Evolutionary conservation across 2,888 invertebrate species (phyloP).

Genomic region (Nesidiocoris tenuis): DNA sequence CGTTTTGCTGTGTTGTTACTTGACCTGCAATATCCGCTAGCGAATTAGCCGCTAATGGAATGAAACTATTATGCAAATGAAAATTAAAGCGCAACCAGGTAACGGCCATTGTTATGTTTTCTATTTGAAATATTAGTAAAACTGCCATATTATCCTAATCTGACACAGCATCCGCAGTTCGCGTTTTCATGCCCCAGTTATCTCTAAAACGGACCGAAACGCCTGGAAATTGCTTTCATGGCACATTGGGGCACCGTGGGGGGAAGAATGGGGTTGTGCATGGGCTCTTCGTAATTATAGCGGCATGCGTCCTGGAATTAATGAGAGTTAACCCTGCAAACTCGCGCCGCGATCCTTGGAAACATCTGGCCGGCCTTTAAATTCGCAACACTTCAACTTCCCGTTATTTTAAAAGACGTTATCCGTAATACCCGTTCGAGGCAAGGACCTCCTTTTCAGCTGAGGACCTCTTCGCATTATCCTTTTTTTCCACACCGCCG

Average conservation of each 20-base stretch:
- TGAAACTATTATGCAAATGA: neutral
- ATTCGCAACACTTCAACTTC: conserved; percentile 6
- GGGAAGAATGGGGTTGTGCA: neutral
- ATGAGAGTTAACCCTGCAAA: neutral
- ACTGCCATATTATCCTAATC: neutral
- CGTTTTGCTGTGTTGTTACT: no score
- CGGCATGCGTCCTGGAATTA: conserved; percentile 5
- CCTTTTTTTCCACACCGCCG: neutral
- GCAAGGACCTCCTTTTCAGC: no score
- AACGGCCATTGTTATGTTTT: neutral
- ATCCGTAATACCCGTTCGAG: neutral
- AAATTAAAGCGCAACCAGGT: neutral
- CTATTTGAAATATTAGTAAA: neutral
- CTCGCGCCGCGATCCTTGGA: neutral
- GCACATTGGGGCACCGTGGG: neutral
- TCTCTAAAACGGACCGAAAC: neutral
- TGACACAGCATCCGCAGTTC: neutral
- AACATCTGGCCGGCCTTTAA: conserved; percentile 4
- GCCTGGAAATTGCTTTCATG: neutral
- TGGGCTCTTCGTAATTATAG: conserved; percentile 6
- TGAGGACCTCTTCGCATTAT: neutral
- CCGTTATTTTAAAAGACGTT: conserved; percentile 8
- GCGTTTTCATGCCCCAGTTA: neutral
- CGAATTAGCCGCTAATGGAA: no score
- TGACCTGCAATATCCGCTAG: no score